Percentiles rank a stretch among this genome's conserved stretches.
Evolutionary conservation across 2,113 vertebrate genomes (phyloP).

Genomic region (Lampris megalopsis): DNA sequence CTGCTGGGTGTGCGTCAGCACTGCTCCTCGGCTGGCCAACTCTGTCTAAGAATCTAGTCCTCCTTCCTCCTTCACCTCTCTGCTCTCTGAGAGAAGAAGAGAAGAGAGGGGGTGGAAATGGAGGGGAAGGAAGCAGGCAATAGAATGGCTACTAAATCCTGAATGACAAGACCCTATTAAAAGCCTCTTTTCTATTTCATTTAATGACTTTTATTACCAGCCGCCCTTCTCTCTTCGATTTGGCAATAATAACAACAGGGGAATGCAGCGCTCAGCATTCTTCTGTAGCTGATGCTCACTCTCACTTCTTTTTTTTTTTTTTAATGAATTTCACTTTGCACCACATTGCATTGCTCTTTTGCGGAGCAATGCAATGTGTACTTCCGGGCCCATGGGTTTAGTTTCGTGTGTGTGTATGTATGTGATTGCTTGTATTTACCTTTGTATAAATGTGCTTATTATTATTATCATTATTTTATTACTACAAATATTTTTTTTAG

Average conservation of each 20-base stretch:
- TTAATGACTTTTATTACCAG: conserved; percentile 82
- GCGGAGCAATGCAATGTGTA: too few relatives aligned
- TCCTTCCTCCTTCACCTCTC: conserved; percentile 60
- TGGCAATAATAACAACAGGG: conserved; percentile 81
- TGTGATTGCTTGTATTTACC: too few relatives aligned
- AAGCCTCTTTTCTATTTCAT: conserved; percentile 75
- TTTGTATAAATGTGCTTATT: too few relatives aligned
- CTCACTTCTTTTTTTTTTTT: conserved; percentile 44
- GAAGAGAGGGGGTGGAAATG: conserved; percentile 33
- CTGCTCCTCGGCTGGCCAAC: conserved; percentile 72
- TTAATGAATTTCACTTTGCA: conserved; percentile 81
- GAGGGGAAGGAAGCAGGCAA: conserved; percentile 46
- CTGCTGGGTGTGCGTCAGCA: conserved; percentile 77
- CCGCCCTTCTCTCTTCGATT: conserved; percentile 75
- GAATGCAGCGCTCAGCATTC: conserved; percentile 79
- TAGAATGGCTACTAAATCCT: conserved; percentile 76
- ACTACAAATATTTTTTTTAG: too few relatives aligned
- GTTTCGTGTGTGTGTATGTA: too few relatives aligned
- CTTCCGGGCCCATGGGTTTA: too few relatives aligned
- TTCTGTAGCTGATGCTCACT: conserved; percentile 69
- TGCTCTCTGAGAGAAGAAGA: conserved; percentile 19
- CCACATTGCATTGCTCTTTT: conserved; percentile 20
- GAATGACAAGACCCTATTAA: conserved; percentile 80
- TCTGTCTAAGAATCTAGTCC: conserved; percentile 77
- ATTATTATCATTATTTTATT: too few relatives aligned